Evolutionary conservation across 1,140 invertebrate genomes (phyloP).

Genomic region (Lithobius niger): DNA sequence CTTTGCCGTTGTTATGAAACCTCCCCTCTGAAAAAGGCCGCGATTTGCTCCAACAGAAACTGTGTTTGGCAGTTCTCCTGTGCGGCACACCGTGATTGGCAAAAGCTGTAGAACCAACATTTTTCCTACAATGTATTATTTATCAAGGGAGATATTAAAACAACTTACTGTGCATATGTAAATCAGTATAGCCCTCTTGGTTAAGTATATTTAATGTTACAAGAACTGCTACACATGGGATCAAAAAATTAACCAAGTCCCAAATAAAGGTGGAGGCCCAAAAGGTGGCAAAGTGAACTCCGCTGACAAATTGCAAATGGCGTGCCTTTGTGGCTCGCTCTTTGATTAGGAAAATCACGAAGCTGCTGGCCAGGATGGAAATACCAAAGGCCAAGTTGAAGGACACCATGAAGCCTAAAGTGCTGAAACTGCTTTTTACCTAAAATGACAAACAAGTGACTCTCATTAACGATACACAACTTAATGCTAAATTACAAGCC

Average conservation of each 20-base stretch:
- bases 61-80: too few relatives aligned
- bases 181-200: constrained; percentile 29
- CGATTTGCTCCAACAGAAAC: too few relatives aligned
- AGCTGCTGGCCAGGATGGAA: constrained; percentile 39
- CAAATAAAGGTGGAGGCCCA: constrained; percentile 56
- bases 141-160: too few relatives aligned
- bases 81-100: too few relatives aligned
- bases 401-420: constrained; percentile 32
- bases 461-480: too few relatives aligned
- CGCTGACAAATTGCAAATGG: constrained; percentile 59
- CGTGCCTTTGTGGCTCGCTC: constrained; percentile 41
- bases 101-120: too few relatives aligned
- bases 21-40: too few relatives aligned
- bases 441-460: too few relatives aligned
- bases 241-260: constrained; percentile 49
- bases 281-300: constrained; percentile 50
- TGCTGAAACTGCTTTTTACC: too few relatives aligned
- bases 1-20: too few relatives aligned
- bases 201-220: constrained; percentile 34
- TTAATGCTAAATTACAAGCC: too few relatives aligned
- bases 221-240: constrained; percentile 34
- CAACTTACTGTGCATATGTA: constrained; percentile 15
- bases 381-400: constrained; percentile 32
- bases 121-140: too few relatives aligned
- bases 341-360: constrained; percentile 36